Evolutionary conservation across 2,113 vertebrate genomes (phyloP).

Genomic region (Gnathonemus longibarbis): DNA sequence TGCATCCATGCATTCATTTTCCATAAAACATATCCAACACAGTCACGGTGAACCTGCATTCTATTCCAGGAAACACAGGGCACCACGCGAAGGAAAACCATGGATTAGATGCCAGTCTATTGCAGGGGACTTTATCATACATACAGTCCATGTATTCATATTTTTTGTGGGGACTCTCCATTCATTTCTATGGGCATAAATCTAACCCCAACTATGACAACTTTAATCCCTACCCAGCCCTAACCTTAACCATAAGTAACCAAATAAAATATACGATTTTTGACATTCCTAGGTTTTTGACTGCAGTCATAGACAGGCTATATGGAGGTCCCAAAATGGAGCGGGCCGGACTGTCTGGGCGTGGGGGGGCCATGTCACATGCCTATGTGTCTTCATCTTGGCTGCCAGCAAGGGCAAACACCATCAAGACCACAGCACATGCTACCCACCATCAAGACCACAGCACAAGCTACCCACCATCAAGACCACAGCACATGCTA

Average conservation of each 20-base stretch:
- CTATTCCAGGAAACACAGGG: not conserved
- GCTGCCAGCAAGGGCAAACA: not conserved
- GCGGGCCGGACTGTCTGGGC: not conserved
- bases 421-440: too few species aligned
- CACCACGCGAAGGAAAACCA: not conserved
- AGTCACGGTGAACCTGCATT: not conserved
- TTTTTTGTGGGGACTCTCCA: not conserved
- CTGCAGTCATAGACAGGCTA: not conserved
- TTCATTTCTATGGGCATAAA: not conserved
- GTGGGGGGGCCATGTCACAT: not conserved
- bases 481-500: too few species aligned
- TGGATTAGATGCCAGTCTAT: not conserved
- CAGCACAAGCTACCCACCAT: too few species aligned
- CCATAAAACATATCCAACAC: not conserved
- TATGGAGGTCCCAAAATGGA: not conserved
- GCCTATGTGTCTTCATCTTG: not conserved
- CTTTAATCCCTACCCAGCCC: not conserved
- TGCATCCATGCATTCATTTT: not conserved
- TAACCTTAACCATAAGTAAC: not conserved
- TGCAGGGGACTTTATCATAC: not conserved
- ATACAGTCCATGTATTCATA: not conserved
- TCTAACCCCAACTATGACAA: not conserved
- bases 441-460: too few species aligned
- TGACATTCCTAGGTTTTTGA: not conserved
- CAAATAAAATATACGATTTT: not conserved